Evolutionary conservation across 2,888 invertebrate genomes (phyloP).

Genomic region (Callinectes sapidus): DNA sequence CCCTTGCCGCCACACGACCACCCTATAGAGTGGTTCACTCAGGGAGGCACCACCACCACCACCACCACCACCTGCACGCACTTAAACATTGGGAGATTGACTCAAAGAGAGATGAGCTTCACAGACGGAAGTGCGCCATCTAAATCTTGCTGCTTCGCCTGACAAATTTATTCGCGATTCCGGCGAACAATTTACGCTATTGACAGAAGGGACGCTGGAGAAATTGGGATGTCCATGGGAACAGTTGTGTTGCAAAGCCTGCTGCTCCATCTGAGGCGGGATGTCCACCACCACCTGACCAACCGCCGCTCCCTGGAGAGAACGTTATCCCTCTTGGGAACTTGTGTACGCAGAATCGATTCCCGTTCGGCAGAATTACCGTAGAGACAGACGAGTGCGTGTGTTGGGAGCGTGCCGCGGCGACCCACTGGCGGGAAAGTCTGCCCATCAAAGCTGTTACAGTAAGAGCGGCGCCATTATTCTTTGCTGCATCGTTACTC

Average conservation of each 20-base stretch:
- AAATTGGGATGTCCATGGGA: not conserved
- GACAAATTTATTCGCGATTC: not conserved
- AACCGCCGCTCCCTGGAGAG: not conserved
- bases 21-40: not conserved
- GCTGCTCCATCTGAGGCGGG: not conserved
- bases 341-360: not conserved
- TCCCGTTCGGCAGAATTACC: not conserved
- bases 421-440: not conserved
- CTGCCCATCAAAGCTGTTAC: not conserved
- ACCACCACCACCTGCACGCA: not conserved
- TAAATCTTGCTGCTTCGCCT: not conserved
- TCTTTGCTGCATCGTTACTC: not conserved
- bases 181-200: not conserved
- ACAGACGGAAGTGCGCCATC: not conserved
- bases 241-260: not conserved
- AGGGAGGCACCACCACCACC: not conserved
- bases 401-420: not conserved
- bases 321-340: not conserved
- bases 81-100: not conserved
- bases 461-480: not conserved
- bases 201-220: not conserved
- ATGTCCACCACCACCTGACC: too few species aligned
- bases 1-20: not conserved
- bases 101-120: not conserved
- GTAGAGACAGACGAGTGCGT: not conserved